Evolutionary conservation across 2,888 invertebrate genomes (phyloP).

Genomic region (Drosophila stalkeri): DNA sequence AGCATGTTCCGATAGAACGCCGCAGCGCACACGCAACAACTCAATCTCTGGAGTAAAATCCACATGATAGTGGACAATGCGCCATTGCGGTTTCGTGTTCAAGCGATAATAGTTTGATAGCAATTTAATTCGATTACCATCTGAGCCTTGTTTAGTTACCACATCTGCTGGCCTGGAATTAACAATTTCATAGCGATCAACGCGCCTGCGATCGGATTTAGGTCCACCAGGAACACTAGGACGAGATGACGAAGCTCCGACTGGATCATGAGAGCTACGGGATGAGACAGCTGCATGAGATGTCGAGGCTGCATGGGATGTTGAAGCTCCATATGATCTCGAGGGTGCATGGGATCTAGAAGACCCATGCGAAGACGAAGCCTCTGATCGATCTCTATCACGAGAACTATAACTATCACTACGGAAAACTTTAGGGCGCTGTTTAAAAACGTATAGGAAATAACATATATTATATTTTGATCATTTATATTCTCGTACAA

Average conservation of each 20-base stretch:
- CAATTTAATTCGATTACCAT: constrained; percentile 86
- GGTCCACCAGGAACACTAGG: background rate
- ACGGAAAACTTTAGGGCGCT: constrained; percentile 31
- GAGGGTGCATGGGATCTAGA: background rate
- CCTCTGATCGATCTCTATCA: background rate
- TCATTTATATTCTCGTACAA: background rate
- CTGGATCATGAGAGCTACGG: background rate
- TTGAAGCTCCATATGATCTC: background rate
- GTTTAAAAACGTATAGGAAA: background rate
- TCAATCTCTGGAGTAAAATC: constrained; percentile 91
- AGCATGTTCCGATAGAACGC: constrained; percentile 87
- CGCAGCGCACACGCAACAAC: constrained; percentile 87
- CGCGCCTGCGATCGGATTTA: constrained; percentile 38
- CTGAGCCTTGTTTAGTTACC: constrained; percentile 84
- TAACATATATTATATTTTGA: background rate
- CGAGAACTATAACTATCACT: background rate
- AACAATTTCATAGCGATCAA: constrained; percentile 72
- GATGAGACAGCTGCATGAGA: constrained; percentile 9
- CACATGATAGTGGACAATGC: constrained; percentile 90
- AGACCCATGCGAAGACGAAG: constrained; percentile 12
- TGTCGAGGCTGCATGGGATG: background rate
- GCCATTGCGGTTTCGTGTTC: constrained; percentile 89
- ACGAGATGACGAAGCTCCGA: background rate
- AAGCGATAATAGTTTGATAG: constrained; percentile 90
- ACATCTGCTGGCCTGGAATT: constrained; percentile 80